A percentile compares a stretch with the other conserved stretches of the same genome.
These are phyloP conservation scores for Pollenia angustigena DNA, from an alignment of 2,888 invertebrate genomes.

Conservation along the genomic window DNA sequence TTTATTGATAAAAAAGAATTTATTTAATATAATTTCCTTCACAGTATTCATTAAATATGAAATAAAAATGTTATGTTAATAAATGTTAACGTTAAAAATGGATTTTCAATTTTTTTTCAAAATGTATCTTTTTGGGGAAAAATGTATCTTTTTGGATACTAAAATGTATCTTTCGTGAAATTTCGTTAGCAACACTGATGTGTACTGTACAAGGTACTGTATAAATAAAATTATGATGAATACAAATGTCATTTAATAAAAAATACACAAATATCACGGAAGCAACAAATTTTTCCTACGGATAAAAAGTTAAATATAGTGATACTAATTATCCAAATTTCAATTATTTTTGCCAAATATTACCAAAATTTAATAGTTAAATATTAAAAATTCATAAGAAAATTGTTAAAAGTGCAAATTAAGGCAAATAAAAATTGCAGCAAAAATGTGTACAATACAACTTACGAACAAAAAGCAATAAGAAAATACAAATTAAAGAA, in stretches of 20 bases:
- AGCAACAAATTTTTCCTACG: slow-evolving; percentile 47
- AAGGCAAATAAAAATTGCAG: slow-evolving; percentile 3
- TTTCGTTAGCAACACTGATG: no score
- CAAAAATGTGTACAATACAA: slow-evolving; percentile 55
- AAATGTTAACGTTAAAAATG: no score
- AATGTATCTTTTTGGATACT: no score
- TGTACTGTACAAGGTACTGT: no score
- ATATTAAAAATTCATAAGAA: not conserved
- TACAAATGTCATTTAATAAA: slow-evolving; percentile 61
- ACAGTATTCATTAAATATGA: no score
- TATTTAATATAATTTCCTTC: no score
- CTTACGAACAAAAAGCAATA: slow-evolving; percentile 33
- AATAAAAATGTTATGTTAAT: no score
- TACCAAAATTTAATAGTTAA: slow-evolving; percentile 5
- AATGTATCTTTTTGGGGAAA: no score
- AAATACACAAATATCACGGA: slow-evolving; percentile 48
- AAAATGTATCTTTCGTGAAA: no score
- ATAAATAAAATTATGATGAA: slow-evolving; percentile 37
- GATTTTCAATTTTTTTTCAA: no score
- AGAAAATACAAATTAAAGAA: slow-evolving; percentile 32
- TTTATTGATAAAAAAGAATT: no score
- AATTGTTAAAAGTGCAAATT: slow-evolving; percentile 1
- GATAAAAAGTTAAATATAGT: slow-evolving; percentile 33
- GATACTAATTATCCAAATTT: slow-evolving; percentile 7
- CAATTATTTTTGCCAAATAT: not conserved